Base-by-base conservation (phyloP, 2,888 invertebrate species). In the Andrena bucephala region DNA sequence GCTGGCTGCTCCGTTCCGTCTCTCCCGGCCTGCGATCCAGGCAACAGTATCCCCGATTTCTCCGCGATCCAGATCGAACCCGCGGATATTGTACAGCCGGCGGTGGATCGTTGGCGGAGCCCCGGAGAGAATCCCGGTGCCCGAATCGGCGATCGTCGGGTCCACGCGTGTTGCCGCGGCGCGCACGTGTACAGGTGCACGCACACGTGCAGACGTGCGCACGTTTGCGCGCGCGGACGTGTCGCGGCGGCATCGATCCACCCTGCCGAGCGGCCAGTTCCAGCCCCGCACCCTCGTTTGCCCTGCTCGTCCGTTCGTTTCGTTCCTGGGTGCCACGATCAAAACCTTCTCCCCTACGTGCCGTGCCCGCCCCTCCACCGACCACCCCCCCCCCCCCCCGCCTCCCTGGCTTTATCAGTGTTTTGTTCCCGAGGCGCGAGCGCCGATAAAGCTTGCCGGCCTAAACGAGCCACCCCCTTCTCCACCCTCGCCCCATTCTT, bases 181-280 rank as follows among this genome's bases (percentile, higher is more conserved):
- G 70, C 72, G 63, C 68, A 71, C 74, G 81, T 63, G 69, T 66
- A 77, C 83, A 75, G 68, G 78, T 83, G 74, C 36, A 69, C 70
- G 76, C 68, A 77, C 84, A 80, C 79, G 57, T 27, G 57, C 57
- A 67, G 68, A 67, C 67, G 70, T 62, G 63, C 66, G 57, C 57
- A 27, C 57, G 69, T 42, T 33, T 54, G 68, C 68, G 68, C 54
- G 69, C 57, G 24, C 42, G 20, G 20, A 36, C 36, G 27, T 50
- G 57, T 8, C 8, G 24, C 27, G 57, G 87, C 90, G 90, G 91
- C 91, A 92, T 92, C 92, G 92, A 92, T 92, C 92, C 91, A 90
- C 89, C 88, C 90, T 89, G 88, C 89, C 90, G 87, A 52, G 89
- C 90, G 89, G 90, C 90, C 89, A 89, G 89, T 91, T 89, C 89